Evolutionary conservation across 1,140 invertebrate species (phyloP).

Genomic region (Ceratitis capitata): DNA sequence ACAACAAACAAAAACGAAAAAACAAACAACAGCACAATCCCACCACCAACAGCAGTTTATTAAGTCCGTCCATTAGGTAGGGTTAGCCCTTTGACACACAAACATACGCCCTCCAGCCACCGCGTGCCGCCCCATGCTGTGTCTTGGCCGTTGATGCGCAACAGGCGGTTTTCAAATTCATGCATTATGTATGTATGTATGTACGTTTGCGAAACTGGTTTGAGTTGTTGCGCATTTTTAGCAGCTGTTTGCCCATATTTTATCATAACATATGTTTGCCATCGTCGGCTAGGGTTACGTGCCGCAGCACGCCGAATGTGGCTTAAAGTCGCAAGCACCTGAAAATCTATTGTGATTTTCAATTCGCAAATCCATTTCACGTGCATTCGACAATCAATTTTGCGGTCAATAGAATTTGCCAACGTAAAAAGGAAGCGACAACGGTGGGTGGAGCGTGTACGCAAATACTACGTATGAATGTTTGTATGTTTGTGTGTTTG

Average conservation of each 20-base stretch:
- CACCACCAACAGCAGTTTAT: neutral
- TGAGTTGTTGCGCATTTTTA: slow-evolving; percentile 24
- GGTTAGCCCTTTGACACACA: neutral
- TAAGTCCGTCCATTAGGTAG: neutral
- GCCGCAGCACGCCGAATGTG: neutral
- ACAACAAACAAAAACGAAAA: too few species aligned
- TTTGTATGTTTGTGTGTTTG: too few species aligned
- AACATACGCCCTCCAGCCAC: neutral
- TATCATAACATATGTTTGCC: slow-evolving; percentile 24
- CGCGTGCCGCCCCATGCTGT: neutral
- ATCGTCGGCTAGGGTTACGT: neutral
- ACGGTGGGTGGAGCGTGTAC: neutral
- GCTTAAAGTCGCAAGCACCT: neutral
- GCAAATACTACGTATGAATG: too few species aligned
- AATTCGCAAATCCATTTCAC: neutral
- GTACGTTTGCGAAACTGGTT: slow-evolving; percentile 29
- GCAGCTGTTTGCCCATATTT: neutral
- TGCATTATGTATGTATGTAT: too few species aligned
- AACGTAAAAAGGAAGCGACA: neutral
- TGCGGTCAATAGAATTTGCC: neutral
- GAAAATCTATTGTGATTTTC: neutral
- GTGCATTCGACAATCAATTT: neutral
- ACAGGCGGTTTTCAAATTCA: slow-evolving; percentile 19
- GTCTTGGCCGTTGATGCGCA: neutral
- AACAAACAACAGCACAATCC: neutral